phyloP scores from a whole-genome alignment of 2,797 vertebrate genomes.

The Coendou prehensilis region DNA sequence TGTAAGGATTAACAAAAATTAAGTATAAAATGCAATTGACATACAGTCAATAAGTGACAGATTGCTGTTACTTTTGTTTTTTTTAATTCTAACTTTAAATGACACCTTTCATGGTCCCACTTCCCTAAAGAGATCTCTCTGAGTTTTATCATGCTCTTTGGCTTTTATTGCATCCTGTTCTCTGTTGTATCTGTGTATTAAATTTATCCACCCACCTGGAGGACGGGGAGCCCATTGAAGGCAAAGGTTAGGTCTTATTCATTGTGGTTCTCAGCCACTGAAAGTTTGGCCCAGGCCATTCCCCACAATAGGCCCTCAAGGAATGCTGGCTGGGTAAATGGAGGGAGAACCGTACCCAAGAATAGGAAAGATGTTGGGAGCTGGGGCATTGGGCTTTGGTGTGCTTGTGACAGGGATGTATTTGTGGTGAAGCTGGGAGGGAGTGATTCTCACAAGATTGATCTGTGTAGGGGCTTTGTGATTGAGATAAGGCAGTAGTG shows the following conservation, averaged over 20 bases:
- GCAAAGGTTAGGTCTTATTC: constrained; percentile 15
- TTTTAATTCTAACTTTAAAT: constrained; percentile 44
- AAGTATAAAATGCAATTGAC: constrained; percentile 49
- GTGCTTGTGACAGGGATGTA: background rate
- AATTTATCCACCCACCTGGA: background rate
- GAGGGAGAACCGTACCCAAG: background rate
- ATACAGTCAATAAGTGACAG: constrained; percentile 71
- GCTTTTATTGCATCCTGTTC: constrained; percentile 1
- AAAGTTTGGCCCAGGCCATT: constrained; percentile 24
- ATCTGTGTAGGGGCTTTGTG: constrained; percentile 10
- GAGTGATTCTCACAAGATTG: background rate
- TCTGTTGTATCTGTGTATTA: constrained; percentile 57
- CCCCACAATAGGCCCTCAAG: background rate
- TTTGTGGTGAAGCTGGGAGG: background rate
- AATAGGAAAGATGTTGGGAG: background rate
- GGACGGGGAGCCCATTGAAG: constrained; percentile 37
- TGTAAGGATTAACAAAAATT: constrained; percentile 72
- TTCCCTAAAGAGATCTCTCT: constrained; percentile 22
- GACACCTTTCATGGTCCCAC: background rate
- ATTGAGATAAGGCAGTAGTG: constrained; percentile 16
- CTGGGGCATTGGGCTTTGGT: background rate
- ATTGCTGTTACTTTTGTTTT: constrained; percentile 14
- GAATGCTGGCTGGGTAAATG: constrained; percentile 9
- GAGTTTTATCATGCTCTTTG: background rate
- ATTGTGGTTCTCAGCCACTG: constrained; percentile 10